phyloP scores from a whole-genome alignment of 2,113 vertebrate genomes.

The Cyprinodon brontotheroides region DNA sequence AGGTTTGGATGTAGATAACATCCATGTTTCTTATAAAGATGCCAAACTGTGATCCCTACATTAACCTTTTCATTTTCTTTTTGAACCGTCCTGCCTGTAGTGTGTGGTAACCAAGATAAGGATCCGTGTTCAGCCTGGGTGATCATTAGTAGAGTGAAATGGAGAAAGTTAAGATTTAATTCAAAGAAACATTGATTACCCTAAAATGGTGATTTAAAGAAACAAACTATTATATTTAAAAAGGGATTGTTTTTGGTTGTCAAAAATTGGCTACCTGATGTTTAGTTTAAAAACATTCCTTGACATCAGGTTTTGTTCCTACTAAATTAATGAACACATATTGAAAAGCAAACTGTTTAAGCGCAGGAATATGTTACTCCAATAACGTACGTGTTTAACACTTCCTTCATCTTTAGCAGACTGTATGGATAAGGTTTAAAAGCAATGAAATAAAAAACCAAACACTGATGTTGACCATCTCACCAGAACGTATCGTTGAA shows the following conservation, averaged over 20 bases:
- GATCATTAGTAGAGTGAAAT: background rate
- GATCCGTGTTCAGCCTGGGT: background rate
- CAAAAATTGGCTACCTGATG: background rate
- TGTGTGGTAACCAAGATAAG: background rate
- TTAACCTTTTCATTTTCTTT: background rate
- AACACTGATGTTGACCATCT: slow-evolving; percentile 16
- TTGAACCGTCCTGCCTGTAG: background rate
- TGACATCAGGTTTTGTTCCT: background rate
- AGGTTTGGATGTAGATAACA: too few relatives aligned
- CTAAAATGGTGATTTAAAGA: background rate
- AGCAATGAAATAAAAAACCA: background rate
- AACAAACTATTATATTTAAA: background rate
- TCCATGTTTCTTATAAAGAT: too few relatives aligned
- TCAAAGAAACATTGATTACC: background rate
- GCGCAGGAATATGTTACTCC: background rate
- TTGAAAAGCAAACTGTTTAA: background rate
- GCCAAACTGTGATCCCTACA: too few relatives aligned
- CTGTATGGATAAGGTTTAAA: background rate
- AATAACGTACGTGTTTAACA: background rate
- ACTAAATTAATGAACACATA: background rate
- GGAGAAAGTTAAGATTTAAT: background rate
- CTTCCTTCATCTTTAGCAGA: background rate
- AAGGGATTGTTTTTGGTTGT: background rate
- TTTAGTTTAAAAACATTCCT: background rate
- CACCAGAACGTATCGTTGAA: slow-evolving; percentile 54